Evolutionary conservation across 2,797 vertebrate species (phyloP), one percentile per base, ranked within the genome.

Genomic region (Danio choprae): DNA sequence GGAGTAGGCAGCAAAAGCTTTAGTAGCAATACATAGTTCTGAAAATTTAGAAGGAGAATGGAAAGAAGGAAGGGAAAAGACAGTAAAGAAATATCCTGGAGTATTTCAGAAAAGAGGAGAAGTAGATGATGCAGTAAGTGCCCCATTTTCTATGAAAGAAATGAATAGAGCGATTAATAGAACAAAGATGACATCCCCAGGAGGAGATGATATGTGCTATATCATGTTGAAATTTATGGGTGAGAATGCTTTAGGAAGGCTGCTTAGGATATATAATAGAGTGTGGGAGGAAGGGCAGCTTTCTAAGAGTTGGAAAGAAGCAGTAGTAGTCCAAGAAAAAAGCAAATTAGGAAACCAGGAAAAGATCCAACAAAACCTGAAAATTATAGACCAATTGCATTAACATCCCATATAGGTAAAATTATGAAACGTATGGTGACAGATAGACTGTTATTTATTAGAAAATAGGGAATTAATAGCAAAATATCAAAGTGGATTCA

Each of bases 61-160:
- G 22, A 41, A 40, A 1, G 12, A 38, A 51, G 36, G 22, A n/a
- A 59, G 71, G 6, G 9, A 59, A 11, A 12, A 8, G 7, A 43
- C 7, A 15, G 41, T 56, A 7, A 43, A 36, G 6, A 38, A 7
- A 13, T 56, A 56, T 12, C 20, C 5, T 12, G 20, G 55, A 11
- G 9, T 22, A 9, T 53, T 53, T 15, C n/a, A 68, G 20, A 44
- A 46, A 44, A 68, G 41, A 7, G 9, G 68, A 13, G 22, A 60
- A 7, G 6, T 62, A 36, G 46, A 64, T 38, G 15, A 65, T 53
- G 13, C 43, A 48, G 56, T 53, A 40, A 51, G 40, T 38, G 1
- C 69, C 4, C 56, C 48, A 4, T 80, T 80, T n/a, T 41, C 5
- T 50, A 10, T 74, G 38, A 22, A 40, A 67, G 62, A 81, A 16